Evolutionary conservation across 2,888 invertebrate genomes (phyloP).

Genomic region (Chrysopilus asiliformis): DNA sequence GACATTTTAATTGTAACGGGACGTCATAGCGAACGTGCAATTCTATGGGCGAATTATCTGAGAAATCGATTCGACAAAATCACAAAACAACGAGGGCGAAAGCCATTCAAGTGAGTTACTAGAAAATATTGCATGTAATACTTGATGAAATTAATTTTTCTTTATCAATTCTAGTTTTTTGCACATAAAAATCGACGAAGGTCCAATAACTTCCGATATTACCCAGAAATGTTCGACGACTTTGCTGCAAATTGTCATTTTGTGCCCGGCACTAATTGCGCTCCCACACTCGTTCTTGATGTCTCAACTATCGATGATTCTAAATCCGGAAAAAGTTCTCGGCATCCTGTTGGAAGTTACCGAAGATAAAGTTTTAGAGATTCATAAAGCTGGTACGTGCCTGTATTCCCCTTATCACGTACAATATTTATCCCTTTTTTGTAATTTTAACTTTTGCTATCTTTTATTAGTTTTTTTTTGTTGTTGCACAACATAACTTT

Average conservation of each 20-base stretch:
- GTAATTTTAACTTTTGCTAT: no score
- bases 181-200: conserved; percentile 60
- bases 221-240: conserved; percentile 43
- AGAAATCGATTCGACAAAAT: conserved; percentile 74
- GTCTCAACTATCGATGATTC: conserved; percentile 29
- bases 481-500: no score
- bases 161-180: conserved; percentile 57
- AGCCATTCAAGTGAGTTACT: conserved; percentile 59
- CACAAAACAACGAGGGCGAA: conserved; percentile 64
- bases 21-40: conserved; percentile 62
- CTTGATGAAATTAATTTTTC: conserved; percentile 7
- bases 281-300: conserved; percentile 31
- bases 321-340: conserved; percentile 53
- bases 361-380: conserved; percentile 53
- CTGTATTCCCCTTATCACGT: no score
- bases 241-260: conserved; percentile 64
- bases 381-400: conserved; percentile 52
- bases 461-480: no score
- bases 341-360: conserved; percentile 70
- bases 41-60: conserved; percentile 68
- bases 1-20: conserved; percentile 71
- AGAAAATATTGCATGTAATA: background rate
- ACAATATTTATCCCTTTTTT: no score
- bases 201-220: conserved; percentile 38
- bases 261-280: conserved; percentile 62